Base-by-base conservation (phyloP, 1,140 invertebrate species). In the Drosophila athabasca region DNA sequence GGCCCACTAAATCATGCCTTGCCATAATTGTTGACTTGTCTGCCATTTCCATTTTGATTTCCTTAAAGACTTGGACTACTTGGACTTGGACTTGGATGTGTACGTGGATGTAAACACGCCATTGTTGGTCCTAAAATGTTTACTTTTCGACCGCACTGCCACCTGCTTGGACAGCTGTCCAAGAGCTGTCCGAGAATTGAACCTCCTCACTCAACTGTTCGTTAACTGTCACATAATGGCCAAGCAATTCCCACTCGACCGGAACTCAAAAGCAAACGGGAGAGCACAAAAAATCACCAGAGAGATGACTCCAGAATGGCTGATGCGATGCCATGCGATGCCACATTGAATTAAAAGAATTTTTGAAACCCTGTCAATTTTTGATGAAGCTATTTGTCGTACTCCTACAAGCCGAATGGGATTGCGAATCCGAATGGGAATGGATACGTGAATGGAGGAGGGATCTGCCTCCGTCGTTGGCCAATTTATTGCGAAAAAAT, bases 171-270 rank as follows among this genome's bases (percentile, higher is more conserved):
- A 15, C 24, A 43, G 45, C 29, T 54, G 65, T 19, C 24, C 61
- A 52, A 15, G 43, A 62, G 15, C 45, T 29, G 41, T 51, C 15
- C 35, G 9, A 4, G 24, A 26, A 6, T 54, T 39, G 8, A 13
- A 24, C 8, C 17, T 22, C 3, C 39, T 24, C 57, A 9, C 45
- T 13, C 48, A 62, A 59, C 53, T 60, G 49, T 45, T 59, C 50
- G 54, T 64, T 60, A 71, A 64, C 59, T 61, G 60, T 58, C 75
- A 60, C 29, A 78, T 65, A 77, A 77, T 77, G 60, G 64, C 41
- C 60, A 62, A 77, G 52, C 39, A 66, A 46, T 39, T 61, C 44
- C 31, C 60, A 64, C 58, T 77, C 62, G 24, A 43, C 51, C 54
- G 62, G 45, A 43, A 57, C 53, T 52, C 50, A 76, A 69, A 64